A percentile compares a stretch with the other conserved stretches of the same genome.
phyloP scores from a whole-genome alignment of 2,113 vertebrate genomes.

The Pithys albifrons region DNA sequence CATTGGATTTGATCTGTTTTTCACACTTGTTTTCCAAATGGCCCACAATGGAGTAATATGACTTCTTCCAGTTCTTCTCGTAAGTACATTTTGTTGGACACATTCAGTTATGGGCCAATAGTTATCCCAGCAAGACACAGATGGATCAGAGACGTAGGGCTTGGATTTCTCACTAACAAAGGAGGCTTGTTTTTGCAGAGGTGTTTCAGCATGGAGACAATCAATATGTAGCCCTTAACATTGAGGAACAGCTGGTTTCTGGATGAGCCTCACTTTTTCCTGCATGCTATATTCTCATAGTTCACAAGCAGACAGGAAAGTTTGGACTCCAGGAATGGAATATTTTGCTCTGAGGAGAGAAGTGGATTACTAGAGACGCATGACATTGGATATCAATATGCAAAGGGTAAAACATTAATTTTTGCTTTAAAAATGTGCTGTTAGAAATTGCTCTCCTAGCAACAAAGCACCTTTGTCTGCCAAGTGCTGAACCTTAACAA shows the following conservation, averaged over 20 bases:
- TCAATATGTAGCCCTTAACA: background rate
- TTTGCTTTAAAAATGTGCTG: conserved; percentile 20
- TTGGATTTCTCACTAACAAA: background rate
- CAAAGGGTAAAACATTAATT: background rate
- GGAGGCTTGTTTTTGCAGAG: background rate
- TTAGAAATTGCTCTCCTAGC: conserved; percentile 37
- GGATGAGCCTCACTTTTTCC: conserved; percentile 22
- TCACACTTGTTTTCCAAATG: background rate
- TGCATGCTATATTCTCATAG: background rate
- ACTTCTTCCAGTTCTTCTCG: background rate
- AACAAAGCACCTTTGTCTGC: background rate
- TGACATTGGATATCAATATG: conserved; percentile 23
- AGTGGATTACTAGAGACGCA: conserved; percentile 21
- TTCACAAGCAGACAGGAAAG: conserved; percentile 17
- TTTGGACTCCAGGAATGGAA: conserved; percentile 47
- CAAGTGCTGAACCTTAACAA: conserved; percentile 23
- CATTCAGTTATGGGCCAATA: background rate
- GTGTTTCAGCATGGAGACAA: background rate
- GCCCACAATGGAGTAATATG: background rate
- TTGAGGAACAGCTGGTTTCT: conserved; percentile 1
- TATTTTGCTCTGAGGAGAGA: conserved; percentile 32
- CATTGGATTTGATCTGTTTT: background rate
- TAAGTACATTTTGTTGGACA: background rate
- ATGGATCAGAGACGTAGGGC: background rate
- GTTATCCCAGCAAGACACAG: background rate